Percentiles rank a stretch among this genome's conserved stretches.
These are phyloP conservation scores for Ophion obscuratus DNA, from an alignment of 2,888 invertebrate species.

Conservation along the genomic window DNA sequence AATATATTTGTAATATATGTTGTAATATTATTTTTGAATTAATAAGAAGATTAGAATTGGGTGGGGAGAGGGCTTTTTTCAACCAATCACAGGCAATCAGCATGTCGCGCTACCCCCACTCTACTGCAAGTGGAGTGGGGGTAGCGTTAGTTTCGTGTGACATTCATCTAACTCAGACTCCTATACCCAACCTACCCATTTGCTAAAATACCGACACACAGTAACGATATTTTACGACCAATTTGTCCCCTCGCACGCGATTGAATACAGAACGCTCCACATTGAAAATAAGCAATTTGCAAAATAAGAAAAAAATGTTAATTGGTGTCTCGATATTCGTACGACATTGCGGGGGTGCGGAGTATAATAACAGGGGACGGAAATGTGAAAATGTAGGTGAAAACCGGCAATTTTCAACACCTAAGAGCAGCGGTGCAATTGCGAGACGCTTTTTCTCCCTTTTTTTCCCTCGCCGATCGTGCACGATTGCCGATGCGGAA, in stretches of 20 bases:
- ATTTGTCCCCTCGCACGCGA: not conserved
- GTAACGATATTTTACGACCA: too few species aligned
- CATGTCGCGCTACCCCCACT: too few species aligned
- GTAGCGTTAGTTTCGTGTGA: too few species aligned
- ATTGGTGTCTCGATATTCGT: not conserved
- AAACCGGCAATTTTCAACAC: slow-evolving; percentile 58
- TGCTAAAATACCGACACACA: too few species aligned
- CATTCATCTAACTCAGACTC: too few species aligned
- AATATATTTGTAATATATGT: too few species aligned
- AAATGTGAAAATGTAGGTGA: slow-evolving; percentile 13
- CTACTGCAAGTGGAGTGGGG: too few species aligned
- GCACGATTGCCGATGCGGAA: slow-evolving; percentile 26
- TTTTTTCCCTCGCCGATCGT: not conserved
- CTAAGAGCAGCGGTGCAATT: slow-evolving; percentile 39
- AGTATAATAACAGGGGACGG: slow-evolving; percentile 7
- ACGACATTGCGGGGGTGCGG: not conserved
- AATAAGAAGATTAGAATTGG: too few species aligned
- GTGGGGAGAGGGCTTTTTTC: too few species aligned
- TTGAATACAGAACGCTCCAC: not conserved
- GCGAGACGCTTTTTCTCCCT: slow-evolving; percentile 11
- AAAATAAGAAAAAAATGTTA: not conserved
- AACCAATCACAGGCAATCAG: too few species aligned
- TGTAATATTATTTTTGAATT: too few species aligned
- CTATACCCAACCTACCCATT: too few species aligned
- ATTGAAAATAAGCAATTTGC: not conserved